Evolutionary conservation across 2,888 invertebrate genomes (phyloP), one percentile per base, ranked within the genome.

Genomic region (Mesorhabditis spiculigera): DNA sequence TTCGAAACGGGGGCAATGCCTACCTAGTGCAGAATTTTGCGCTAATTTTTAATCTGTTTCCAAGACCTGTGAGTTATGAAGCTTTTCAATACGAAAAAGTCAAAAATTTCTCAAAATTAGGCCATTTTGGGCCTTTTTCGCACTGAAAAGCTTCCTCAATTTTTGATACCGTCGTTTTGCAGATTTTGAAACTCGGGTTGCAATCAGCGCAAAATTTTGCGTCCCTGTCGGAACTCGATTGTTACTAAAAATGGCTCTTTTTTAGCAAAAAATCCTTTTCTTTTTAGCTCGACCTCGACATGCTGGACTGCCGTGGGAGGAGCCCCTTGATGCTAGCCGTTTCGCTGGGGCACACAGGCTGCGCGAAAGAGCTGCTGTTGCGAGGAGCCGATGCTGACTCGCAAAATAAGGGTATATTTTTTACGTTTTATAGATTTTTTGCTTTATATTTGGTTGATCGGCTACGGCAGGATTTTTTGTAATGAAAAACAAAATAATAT

Each of bases 291-390:
- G 41, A 50, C 45, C 71, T 45, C 2, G 75, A 73, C 43, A 43
- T 67, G 63, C 10, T 64, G 78, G 96, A 96, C 88, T 91, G 92
- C 6, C 89, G 94, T 71, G 95, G 95, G 0, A 90, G 96, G 64
- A 95, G 95, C 0, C 93, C 97, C 0, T 88, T 97, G 63, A 92
- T 96, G 90, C 88, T 98, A 81, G 94, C 96, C 0, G 94, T 96
- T 10, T 92, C 93, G n/a, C 89, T 97, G 71, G 93, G 93, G 5
- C 91, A 93, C 87, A 87, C 91, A 63, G 93, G 94, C 85, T 91
- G 92, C 67, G 92, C 92, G 8, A 89, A 90, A 80, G 89, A 90
- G 43, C 89, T 95, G 61, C 88, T 95, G 70, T 90, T 91, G 75
- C 90, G 91, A 79, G 92, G 92, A 77, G 93, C 93, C 0, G 92